Percentiles rank a stretch among this genome's conserved stretches.
These are phyloP conservation scores for Lithophane ornitopus DNA, from an alignment of 2,888 invertebrate genomes.

Conservation along the genomic window DNA sequence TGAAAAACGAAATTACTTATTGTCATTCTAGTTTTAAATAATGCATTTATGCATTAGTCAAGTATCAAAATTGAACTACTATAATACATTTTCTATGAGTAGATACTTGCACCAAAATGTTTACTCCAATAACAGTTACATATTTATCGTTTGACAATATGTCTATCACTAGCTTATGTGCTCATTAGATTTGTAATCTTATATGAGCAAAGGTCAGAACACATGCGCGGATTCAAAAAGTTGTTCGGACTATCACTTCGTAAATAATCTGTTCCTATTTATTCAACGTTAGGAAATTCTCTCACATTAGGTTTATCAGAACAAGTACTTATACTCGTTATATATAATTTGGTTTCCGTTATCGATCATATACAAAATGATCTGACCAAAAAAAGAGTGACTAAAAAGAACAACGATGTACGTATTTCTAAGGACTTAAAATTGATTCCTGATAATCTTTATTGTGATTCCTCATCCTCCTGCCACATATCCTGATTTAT, in stretches of 20 bases:
- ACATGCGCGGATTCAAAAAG: background rate
- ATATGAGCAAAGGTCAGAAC: constrained; percentile 23
- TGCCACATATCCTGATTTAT: too few species aligned
- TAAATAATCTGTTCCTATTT: constrained; percentile 12
- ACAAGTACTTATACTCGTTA: background rate
- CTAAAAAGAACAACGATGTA: too few species aligned
- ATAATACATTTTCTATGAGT: background rate
- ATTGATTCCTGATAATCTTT: background rate
- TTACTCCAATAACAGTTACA: background rate
- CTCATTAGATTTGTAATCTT: constrained; percentile 22
- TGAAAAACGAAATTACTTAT: background rate
- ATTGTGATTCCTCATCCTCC: background rate
- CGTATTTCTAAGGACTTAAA: background rate
- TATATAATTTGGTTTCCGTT: constrained; percentile 3
- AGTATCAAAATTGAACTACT: background rate
- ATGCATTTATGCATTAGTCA: background rate
- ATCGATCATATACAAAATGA: background rate
- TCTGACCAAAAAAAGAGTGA: too few species aligned
- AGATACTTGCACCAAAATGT: background rate
- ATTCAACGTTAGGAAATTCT: constrained; percentile 3
- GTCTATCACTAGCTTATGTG: background rate
- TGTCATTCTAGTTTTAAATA: background rate
- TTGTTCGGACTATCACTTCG: background rate
- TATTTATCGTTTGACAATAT: background rate
- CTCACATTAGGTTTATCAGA: background rate